phyloP scores from a whole-genome alignment of 2,113 vertebrate species.

The Irena cyanogastra region DNA sequence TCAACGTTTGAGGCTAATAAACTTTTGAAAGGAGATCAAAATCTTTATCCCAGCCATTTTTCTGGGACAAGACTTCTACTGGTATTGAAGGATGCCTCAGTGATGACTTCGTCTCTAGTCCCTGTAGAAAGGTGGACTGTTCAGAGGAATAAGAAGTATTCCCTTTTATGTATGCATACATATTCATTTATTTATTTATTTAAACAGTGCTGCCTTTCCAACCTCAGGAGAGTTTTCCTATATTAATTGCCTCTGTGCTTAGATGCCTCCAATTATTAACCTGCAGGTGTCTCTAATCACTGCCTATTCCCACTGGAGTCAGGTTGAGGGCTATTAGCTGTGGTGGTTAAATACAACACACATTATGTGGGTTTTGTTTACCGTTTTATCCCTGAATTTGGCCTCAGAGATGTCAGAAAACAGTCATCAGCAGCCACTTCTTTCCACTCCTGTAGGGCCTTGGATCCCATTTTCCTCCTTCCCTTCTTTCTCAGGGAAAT shows the following conservation, averaged over 20 bases:
- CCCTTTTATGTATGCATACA: neutral
- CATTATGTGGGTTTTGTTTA: slow-evolving; percentile 62
- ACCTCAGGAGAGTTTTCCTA: slow-evolving; percentile 48
- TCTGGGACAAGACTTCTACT: neutral
- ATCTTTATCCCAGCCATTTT: neutral
- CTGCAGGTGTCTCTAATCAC: slow-evolving; percentile 79
- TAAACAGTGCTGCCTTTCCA: slow-evolving; percentile 23
- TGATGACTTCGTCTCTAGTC: neutral
- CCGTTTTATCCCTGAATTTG: slow-evolving; percentile 55
- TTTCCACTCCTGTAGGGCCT: slow-evolving; percentile 30
- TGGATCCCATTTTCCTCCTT: neutral
- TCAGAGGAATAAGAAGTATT: neutral
- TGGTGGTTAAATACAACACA: slow-evolving; percentile 69
- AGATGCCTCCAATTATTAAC: slow-evolving; percentile 79
- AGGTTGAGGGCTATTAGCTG: slow-evolving; percentile 68
- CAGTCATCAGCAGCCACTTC: slow-evolving; percentile 40
- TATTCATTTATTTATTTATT: slow-evolving; percentile 62
- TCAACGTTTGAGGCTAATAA: neutral
- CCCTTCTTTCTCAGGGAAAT: neutral
- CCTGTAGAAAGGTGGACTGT: neutral
- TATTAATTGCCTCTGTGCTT: slow-evolving; percentile 79
- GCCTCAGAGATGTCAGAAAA: slow-evolving; percentile 47
- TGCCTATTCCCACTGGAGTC: slow-evolving; percentile 69
- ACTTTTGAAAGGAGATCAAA: neutral
- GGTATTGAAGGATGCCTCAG: neutral